phyloP scores from a whole-genome alignment of 2,888 invertebrate species.

The Unio pictorum region DNA sequence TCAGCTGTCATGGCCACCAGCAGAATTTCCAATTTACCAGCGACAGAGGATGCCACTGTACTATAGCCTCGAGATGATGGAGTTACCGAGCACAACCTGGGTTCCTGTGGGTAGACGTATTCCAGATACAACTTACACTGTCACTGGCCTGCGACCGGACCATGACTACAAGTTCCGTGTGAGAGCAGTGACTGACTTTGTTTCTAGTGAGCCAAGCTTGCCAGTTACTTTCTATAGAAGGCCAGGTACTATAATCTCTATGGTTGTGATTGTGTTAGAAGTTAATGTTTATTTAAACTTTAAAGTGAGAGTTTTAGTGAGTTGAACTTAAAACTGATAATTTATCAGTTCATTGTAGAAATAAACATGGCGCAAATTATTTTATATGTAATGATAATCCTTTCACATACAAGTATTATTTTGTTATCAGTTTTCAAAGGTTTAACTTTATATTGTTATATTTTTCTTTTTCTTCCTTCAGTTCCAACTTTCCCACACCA shows the following conservation, averaged over 20 bases:
- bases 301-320: not conserved
- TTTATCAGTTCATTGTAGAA: not conserved
- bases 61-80: slow-evolving; percentile 57
- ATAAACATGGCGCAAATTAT: not conserved
- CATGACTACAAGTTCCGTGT: slow-evolving; percentile 95
- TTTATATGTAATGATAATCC: not conserved
- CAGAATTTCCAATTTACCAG: slow-evolving; percentile 52
- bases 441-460: not conserved
- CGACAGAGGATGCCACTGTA: slow-evolving; percentile 47
- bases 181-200: slow-evolving; percentile 91
- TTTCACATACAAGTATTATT: not conserved
- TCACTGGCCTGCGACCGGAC: slow-evolving; percentile 54
- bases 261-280: slow-evolving; percentile 1
- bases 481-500: slow-evolving; percentile 73
- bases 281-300: not conserved
- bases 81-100: slow-evolving; percentile 55
- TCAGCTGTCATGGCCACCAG: slow-evolving; percentile 59
- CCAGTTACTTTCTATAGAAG: slow-evolving; percentile 53
- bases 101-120: slow-evolving; percentile 74
- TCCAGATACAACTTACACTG: slow-evolving; percentile 47
- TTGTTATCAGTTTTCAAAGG: not conserved
- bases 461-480: slow-evolving; percentile 21
- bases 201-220: slow-evolving; percentile 95
- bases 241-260: slow-evolving; percentile 37
- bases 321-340: not conserved